Percentiles rank a stretch among this genome's conserved stretches.
phyloP scores from a whole-genome alignment of 2,113 vertebrate genomes.

The Camelus dromedarius region DNA sequence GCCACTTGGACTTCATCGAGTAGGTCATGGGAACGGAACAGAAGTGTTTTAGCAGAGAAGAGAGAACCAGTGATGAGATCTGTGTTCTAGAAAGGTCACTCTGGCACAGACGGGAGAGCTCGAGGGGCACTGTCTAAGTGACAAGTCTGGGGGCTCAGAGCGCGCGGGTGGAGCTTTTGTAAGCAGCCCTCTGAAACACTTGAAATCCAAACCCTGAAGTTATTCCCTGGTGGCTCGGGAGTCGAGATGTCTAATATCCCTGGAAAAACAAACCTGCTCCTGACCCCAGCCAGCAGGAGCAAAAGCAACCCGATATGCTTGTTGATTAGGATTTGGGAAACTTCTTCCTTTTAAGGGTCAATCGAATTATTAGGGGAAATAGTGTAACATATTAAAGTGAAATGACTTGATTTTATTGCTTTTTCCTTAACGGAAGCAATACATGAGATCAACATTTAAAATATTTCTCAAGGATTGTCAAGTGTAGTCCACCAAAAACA shows the following conservation, averaged over 20 bases:
- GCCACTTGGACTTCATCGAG: not conserved
- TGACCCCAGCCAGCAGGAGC: not conserved
- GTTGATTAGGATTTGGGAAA: not conserved
- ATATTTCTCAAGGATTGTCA: not conserved
- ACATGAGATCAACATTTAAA: constrained; percentile 22
- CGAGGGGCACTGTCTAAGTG: not conserved
- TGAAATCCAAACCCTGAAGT: not conserved
- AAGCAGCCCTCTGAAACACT: not conserved
- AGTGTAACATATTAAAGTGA: not conserved
- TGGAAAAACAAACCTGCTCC: constrained; percentile 56
- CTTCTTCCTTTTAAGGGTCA: not conserved
- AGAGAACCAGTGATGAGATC: not conserved
- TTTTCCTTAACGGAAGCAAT: constrained; percentile 60
- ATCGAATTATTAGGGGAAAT: not conserved
- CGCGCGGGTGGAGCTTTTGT: not conserved
- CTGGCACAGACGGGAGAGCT: not conserved
- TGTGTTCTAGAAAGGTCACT: constrained; percentile 1
- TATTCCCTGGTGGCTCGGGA: not conserved
- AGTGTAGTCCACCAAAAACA: not conserved
- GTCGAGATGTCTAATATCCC: not conserved
- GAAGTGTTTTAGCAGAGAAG: not conserved
- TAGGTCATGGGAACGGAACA: constrained; percentile 15
- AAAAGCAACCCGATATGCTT: not conserved
- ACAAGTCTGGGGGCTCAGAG: not conserved
- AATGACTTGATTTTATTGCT: constrained; percentile 46